A percentile compares a stretch with the other conserved stretches of the same genome.
phyloP scores from a whole-genome alignment of 2,888 invertebrate genomes.

The Drosophila meridiana region DNA sequence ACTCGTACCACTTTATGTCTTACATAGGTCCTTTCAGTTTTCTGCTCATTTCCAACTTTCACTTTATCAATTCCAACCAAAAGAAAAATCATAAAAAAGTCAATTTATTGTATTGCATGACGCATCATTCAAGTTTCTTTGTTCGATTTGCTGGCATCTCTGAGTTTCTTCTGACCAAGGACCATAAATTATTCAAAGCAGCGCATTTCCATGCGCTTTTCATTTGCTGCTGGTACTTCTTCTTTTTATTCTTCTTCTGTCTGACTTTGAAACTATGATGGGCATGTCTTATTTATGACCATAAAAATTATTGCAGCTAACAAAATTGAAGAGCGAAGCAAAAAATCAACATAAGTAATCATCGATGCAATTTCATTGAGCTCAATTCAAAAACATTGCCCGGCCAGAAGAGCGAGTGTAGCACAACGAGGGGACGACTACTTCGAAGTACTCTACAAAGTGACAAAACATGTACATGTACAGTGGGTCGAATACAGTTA shows the following conservation, averaged over 20 bases:
- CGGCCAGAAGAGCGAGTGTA: constrained; percentile 42
- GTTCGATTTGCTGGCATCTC: constrained; percentile 37
- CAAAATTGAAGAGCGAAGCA: constrained; percentile 56
- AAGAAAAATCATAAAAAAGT: not conserved
- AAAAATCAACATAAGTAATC: constrained; percentile 79
- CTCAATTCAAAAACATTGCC: constrained; percentile 77
- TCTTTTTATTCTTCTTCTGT: not conserved
- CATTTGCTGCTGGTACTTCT: constrained; percentile 1
- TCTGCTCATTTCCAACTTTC: not conserved
- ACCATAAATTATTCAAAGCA: constrained; percentile 80
- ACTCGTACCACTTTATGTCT: no score
- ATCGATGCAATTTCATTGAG: constrained; percentile 81
- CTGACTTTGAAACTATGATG: constrained; percentile 32
- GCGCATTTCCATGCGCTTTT: constrained; percentile 61
- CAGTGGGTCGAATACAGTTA: constrained; percentile 39
- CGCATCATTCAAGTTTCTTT: constrained; percentile 58
- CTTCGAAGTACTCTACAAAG: constrained; percentile 28
- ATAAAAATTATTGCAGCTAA: constrained; percentile 53
- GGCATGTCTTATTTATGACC: constrained; percentile 68
- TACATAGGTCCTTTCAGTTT: not conserved
- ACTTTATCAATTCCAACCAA: constrained; percentile 19
- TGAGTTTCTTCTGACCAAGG: constrained; percentile 19
- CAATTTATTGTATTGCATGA: constrained; percentile 59
- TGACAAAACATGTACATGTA: constrained; percentile 3
- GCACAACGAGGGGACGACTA: constrained; percentile 18